A percentile compares a stretch with the other conserved stretches of the same genome.
Conservation (phyloP, 30 jellyfish, hydroid and myxozoan species). For the Pelagia noctiluca region DNA sequence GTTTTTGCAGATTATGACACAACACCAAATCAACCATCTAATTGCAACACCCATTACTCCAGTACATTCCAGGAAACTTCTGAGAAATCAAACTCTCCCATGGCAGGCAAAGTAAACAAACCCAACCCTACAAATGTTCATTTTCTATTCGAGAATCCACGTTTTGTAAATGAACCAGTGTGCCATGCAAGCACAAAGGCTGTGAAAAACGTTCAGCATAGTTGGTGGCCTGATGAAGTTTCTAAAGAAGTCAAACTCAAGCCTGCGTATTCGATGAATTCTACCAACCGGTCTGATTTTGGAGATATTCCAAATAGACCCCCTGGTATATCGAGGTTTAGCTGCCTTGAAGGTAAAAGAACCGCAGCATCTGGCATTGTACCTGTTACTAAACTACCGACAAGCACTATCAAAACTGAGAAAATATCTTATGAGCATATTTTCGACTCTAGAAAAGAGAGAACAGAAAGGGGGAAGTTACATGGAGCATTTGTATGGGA, state of each 20-base stretch:
- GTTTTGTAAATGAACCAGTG: conserved; percentile 81
- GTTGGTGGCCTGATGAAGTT: conserved; percentile 83
- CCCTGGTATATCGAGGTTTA: conserved; percentile 57
- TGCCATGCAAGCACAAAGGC: conserved; percentile 73
- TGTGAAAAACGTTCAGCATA: conserved; percentile 35
- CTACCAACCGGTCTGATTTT: conserved; percentile 69
- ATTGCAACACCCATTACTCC: conserved; percentile 39
- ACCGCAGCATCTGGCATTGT: conserved; percentile 60
- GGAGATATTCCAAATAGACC: conserved; percentile 23
- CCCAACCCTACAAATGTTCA: conserved; percentile 59
- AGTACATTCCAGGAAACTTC: conserved; percentile 15
- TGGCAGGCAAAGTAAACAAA: conserved; percentile 69
- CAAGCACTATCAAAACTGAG: conserved; percentile 36
- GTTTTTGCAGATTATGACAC: conserved; percentile 75
- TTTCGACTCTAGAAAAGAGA: conserved; percentile 68
- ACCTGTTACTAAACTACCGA: conserved; percentile 56
- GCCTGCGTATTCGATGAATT: conserved; percentile 42
- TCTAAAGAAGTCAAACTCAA: conserved; percentile 38
- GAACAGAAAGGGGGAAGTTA: conserved; percentile 73
- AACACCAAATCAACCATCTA: background rate
- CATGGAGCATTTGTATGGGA: conserved; percentile 91
- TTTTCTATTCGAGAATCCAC: conserved; percentile 79
- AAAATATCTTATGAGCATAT: conserved; percentile 74
- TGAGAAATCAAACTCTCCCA: background rate
- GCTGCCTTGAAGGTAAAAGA: conserved; percentile 47